These are phyloP conservation scores for Pollimyrus isidori DNA, from an alignment of 2,113 vertebrate species.

Conservation along the genomic window DNA sequence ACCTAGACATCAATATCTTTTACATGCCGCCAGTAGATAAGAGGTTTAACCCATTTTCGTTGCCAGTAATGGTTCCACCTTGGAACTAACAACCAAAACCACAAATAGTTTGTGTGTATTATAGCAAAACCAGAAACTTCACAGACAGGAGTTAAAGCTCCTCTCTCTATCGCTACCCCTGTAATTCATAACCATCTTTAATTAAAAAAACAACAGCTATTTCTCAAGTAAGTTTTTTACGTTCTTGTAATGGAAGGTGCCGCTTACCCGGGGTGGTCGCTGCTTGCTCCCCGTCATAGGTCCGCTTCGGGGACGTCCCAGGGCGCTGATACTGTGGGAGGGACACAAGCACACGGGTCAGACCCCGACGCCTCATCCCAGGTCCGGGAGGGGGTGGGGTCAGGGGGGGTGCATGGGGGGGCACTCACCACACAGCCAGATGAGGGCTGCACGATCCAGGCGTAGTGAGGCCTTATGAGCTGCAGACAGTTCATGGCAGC, in stretches of 20 bases:
- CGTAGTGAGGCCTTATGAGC: constrained; percentile 83
- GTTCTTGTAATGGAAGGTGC: neutral
- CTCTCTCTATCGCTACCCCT: neutral
- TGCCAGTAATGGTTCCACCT: neutral
- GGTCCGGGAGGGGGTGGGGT: neutral
- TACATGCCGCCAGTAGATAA: neutral
- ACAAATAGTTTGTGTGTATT: neutral
- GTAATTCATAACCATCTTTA: neutral
- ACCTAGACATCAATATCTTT: neutral
- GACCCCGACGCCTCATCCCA: neutral
- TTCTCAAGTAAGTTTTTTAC: neutral
- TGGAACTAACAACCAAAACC: neutral
- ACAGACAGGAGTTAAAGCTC: neutral
- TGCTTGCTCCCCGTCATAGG: constrained; percentile 77
- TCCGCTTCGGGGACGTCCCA: constrained; percentile 84
- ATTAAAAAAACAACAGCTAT: neutral
- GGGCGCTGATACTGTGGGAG: constrained; percentile 74
- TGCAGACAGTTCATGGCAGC: constrained; percentile 85
- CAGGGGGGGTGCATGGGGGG: neutral
- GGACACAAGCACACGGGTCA: neutral
- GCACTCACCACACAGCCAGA: constrained; percentile 68
- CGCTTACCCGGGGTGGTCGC: constrained; percentile 31
- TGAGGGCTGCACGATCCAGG: constrained; percentile 87
- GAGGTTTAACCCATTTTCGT: neutral
- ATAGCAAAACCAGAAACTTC: neutral